Evolutionary conservation across 1,140 invertebrate genomes (phyloP).

Genomic region (Atta cephalotes): DNA sequence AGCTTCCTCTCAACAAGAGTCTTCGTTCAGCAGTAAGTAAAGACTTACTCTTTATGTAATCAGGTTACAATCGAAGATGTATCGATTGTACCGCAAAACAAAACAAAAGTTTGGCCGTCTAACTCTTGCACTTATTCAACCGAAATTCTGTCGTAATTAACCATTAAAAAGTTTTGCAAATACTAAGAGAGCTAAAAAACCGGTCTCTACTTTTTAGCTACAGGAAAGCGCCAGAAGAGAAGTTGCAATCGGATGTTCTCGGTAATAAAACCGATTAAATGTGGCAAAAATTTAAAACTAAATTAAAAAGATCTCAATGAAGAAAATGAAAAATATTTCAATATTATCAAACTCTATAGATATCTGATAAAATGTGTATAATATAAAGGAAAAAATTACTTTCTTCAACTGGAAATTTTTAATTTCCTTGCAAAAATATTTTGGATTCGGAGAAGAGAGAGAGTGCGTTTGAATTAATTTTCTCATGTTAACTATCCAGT

Average conservation of each 20-base stretch:
- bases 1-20: slow-evolving; percentile 19
- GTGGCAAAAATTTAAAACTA: not conserved
- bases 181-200: slow-evolving; percentile 18
- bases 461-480: not conserved
- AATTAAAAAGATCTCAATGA: not conserved
- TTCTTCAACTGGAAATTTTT: not conserved
- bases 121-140: slow-evolving; percentile 25
- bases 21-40: slow-evolving; percentile 6
- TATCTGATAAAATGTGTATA: not conserved
- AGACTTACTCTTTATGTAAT: slow-evolving; percentile 41
- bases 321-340: not conserved
- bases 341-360: not conserved
- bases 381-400: not conserved
- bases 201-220: slow-evolving; percentile 1
- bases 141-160: slow-evolving; percentile 47
- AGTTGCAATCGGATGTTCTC: not conserved
- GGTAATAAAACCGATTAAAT: slow-evolving; percentile 47
- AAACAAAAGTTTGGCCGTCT: slow-evolving; percentile 22
- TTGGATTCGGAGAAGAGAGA: not conserved
- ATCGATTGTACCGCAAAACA: not conserved
- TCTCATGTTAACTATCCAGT: not conserved
- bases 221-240: not conserved
- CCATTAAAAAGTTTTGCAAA: slow-evolving; percentile 38
- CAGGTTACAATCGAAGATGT: slow-evolving; percentile 14
- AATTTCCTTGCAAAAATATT: not conserved